Conservation (phyloP, 2,797 vertebrate genomes). For the Syngnathus rostellatus region DNA sequence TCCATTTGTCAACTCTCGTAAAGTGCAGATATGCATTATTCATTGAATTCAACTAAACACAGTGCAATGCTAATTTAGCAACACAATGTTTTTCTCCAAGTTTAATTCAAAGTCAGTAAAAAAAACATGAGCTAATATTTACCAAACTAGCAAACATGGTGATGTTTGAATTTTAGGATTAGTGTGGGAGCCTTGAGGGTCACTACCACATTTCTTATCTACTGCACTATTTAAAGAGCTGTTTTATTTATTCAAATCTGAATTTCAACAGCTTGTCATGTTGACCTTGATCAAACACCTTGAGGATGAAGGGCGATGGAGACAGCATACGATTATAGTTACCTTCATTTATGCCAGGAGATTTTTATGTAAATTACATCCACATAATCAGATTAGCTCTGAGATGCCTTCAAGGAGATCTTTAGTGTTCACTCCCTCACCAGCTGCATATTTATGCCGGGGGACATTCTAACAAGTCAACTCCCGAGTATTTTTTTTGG, state of each 20-base stretch:
- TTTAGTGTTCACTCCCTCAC: not conserved
- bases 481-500: not conserved
- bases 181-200: not conserved
- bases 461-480: not conserved
- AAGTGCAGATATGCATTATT: no score
- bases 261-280: not conserved
- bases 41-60: no score
- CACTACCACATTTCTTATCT: not conserved
- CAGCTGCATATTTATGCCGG: not conserved
- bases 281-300: not conserved
- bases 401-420: not conserved
- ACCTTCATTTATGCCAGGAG: not conserved
- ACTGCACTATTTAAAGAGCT: not conserved
- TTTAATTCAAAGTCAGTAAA: no score
- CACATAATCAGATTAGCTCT: not conserved
- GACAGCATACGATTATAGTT: not conserved
- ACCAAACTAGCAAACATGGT: not conserved
- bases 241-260: not conserved
- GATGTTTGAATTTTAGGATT: not conserved
- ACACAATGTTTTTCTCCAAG: no score
- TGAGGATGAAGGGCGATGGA: not conserved
- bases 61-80: no score
- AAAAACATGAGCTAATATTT: no score
- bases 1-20: no score
- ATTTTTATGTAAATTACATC: not conserved